Conservation (phyloP, 2,113 vertebrate genomes). For the Entelurus aequoreus region DNA sequence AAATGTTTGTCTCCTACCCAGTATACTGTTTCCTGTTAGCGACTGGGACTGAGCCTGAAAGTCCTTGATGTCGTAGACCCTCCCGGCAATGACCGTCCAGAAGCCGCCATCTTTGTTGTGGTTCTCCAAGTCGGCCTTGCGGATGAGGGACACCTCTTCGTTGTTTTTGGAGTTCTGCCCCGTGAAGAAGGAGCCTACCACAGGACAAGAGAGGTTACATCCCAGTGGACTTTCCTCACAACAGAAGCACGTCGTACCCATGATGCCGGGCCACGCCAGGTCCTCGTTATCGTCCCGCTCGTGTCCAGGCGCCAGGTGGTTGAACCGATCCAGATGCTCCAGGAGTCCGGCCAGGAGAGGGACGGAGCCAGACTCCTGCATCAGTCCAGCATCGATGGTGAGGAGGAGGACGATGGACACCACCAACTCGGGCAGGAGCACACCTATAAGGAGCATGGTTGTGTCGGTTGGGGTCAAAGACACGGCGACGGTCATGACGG, state of each 20-base stretch:
- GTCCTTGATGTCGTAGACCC: slow-evolving; percentile 98
- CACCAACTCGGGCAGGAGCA: slow-evolving; percentile 92
- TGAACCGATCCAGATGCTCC: slow-evolving; percentile 91
- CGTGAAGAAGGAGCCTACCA: slow-evolving; percentile 87
- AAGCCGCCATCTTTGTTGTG: slow-evolving; percentile 99
- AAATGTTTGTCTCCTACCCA: slow-evolving; percentile 72
- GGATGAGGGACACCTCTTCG: slow-evolving; percentile 93
- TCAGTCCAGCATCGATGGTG: slow-evolving; percentile 85
- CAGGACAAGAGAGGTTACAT: slow-evolving; percentile 14
- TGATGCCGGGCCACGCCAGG: slow-evolving; percentile 95
- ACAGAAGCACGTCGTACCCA: slow-evolving; percentile 75
- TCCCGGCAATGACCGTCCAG: slow-evolving; percentile 96
- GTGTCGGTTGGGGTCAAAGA: no score
- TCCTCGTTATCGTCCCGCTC: slow-evolving; percentile 95
- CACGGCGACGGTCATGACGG: not conserved
- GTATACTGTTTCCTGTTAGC: slow-evolving; percentile 86
- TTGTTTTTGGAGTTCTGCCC: slow-evolving; percentile 90
- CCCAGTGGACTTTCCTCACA: not conserved
- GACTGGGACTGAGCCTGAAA: slow-evolving; percentile 97
- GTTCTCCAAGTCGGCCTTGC: slow-evolving; percentile 97
- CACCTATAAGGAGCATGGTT: slow-evolving; percentile 66
- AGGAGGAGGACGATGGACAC: slow-evolving; percentile 89
- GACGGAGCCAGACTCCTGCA: slow-evolving; percentile 95
- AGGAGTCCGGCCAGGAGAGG: slow-evolving; percentile 88
- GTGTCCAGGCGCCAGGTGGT: slow-evolving; percentile 88